A percentile compares a stretch with the other conserved stretches of the same genome.
Conservation (phyloP, 2,888 invertebrate species). For the Lucinisca nassula region DNA sequence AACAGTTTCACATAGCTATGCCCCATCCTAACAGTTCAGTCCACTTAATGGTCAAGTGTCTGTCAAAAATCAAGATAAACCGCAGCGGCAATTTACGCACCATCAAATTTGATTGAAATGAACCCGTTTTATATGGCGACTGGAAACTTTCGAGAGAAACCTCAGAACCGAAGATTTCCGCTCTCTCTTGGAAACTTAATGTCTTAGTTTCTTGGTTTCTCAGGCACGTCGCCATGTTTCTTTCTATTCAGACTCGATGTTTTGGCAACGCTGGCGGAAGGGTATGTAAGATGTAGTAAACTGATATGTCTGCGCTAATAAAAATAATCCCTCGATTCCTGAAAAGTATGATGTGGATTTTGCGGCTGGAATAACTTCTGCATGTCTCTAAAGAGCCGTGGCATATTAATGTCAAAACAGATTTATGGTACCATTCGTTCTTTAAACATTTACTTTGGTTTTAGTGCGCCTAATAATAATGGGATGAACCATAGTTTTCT, state of each 20-base stretch:
- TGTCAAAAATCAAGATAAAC: conserved; percentile 1
- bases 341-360: conserved; percentile 56
- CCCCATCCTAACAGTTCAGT: conserved; percentile 2
- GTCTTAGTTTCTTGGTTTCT: background rate
- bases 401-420: conserved; percentile 13
- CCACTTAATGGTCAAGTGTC: conserved; percentile 9
- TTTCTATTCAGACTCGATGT: conserved; percentile 27
- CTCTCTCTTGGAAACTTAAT: background rate
- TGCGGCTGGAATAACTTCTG: conserved; percentile 57
- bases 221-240: background rate
- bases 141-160: background rate
- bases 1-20: too few relatives aligned
- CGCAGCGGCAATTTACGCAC: background rate
- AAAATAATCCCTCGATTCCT: conserved; percentile 65
- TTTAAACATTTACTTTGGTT: background rate
- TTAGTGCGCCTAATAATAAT: background rate
- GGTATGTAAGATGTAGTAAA: conserved; percentile 65
- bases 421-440: background rate
- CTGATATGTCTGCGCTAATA: conserved; percentile 66
- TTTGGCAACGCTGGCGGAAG: conserved; percentile 42
- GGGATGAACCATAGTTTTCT: background rate
- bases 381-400: conserved; percentile 15
- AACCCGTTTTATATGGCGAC: background rate
- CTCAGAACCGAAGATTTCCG: background rate
- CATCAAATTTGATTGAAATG: background rate